A percentile compares a stretch with the other conserved stretches of the same genome.
Evolutionary conservation across 2,797 vertebrate genomes (phyloP).

Genomic region (Acanthis flammea): DNA sequence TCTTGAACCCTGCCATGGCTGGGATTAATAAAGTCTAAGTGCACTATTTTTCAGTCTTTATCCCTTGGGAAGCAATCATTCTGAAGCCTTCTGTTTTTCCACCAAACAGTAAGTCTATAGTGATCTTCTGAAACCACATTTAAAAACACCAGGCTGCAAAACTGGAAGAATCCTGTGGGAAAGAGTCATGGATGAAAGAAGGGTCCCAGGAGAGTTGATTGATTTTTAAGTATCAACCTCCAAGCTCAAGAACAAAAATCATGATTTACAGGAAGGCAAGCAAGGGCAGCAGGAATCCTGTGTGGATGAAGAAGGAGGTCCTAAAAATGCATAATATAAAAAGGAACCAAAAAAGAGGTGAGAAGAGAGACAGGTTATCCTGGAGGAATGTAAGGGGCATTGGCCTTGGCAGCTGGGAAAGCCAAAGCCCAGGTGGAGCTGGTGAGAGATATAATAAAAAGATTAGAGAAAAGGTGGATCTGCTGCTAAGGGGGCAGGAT

Average conservation of each 20-base stretch:
- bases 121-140: background rate
- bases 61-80: background rate
- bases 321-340: background rate
- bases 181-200: background rate
- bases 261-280: background rate
- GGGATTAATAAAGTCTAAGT: background rate
- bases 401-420: background rate
- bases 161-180: background rate
- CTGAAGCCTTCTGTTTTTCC: background rate
- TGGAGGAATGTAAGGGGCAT: background rate
- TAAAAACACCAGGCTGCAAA: background rate
- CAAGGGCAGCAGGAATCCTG: background rate
- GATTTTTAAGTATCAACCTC: background rate
- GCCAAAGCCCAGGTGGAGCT: background rate
- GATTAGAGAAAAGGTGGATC: background rate
- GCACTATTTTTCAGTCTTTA: background rate
- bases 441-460: background rate
- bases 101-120: background rate
- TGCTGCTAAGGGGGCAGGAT: background rate
- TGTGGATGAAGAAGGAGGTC: background rate
- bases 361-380: background rate
- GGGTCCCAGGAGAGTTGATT: background rate
- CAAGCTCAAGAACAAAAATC: background rate
- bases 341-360: background rate
- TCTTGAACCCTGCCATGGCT: fast-evolving